phyloP scores from a whole-genome alignment of 2,113 vertebrate genomes.

The Australoheros scitulus region DNA sequence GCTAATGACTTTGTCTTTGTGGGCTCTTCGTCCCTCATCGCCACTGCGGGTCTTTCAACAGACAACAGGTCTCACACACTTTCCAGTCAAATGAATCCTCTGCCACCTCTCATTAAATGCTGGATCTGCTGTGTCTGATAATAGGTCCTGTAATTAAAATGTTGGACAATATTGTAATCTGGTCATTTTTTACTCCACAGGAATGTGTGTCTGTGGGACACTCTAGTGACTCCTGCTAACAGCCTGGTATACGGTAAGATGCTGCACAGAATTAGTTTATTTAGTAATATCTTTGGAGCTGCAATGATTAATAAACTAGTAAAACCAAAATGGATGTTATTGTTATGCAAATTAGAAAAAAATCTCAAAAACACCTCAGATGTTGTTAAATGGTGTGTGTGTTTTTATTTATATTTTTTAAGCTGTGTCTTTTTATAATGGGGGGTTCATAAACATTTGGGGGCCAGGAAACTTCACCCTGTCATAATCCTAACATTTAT shows the following conservation, averaged over 20 bases:
- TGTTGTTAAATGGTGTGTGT: no score
- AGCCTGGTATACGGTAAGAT: constrained; percentile 92
- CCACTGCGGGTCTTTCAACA: constrained; percentile 93
- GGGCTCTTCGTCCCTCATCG: constrained; percentile 95
- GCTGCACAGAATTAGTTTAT: neutral
- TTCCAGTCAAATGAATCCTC: neutral
- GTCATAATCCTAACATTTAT: no score
- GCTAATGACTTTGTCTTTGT: constrained; percentile 97
- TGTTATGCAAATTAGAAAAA: neutral
- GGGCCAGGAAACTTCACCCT: no score
- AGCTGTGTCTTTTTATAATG: no score
- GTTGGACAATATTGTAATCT: neutral
- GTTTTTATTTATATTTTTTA: no score
- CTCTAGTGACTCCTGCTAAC: constrained; percentile 88
- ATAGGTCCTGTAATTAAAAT: neutral
- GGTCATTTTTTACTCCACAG: constrained; percentile 70
- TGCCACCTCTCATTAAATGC: neutral
- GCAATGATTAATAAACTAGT: no score
- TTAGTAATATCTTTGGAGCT: neutral
- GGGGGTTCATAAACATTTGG: no score
- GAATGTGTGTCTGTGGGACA: constrained; percentile 98
- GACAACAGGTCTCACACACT: constrained; percentile 87
- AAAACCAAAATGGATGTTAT: no score
- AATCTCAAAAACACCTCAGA: no score
- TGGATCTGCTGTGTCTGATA: neutral